Percentiles rank a stretch among this genome's conserved stretches.
phyloP scores from a whole-genome alignment of 2,113 vertebrate genomes.

The Bubo blakistoni region DNA sequence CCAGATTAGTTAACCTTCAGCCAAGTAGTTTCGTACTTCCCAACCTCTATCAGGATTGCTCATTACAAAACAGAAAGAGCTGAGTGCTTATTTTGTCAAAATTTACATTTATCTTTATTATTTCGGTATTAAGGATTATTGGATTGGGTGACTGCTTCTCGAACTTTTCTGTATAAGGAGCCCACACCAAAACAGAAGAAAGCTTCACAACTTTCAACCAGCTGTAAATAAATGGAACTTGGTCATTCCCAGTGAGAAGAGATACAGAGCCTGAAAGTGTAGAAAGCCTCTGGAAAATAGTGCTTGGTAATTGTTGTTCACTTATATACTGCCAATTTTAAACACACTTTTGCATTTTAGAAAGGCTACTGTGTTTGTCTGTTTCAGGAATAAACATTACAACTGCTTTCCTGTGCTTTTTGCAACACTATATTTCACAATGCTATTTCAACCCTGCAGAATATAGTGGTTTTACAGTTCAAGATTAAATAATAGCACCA shows the following conservation, averaged over 20 bases:
- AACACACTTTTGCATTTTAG: background rate
- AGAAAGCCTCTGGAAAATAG: background rate
- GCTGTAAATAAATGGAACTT: background rate
- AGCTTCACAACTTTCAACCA: background rate
- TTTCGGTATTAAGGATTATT: background rate
- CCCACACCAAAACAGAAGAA: background rate
- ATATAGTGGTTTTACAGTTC: background rate
- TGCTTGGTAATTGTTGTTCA: background rate
- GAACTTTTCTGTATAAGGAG: background rate
- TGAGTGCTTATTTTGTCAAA: background rate
- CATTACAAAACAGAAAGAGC: background rate
- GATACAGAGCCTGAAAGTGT: background rate
- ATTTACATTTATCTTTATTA: background rate
- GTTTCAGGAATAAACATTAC: slow-evolving; percentile 1
- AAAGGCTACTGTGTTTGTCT: background rate
- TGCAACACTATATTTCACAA: slow-evolving; percentile 33
- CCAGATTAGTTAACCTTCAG: background rate
- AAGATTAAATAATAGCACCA: background rate
- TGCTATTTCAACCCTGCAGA: background rate
- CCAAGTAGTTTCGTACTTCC: background rate
- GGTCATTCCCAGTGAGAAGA: background rate
- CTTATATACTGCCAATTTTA: background rate
- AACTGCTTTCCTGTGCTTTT: slow-evolving; percentile 21
- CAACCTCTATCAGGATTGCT: background rate
- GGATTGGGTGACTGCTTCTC: background rate